Conservation (phyloP, 2,113 vertebrate species). For the Alosa alosa region DNA sequence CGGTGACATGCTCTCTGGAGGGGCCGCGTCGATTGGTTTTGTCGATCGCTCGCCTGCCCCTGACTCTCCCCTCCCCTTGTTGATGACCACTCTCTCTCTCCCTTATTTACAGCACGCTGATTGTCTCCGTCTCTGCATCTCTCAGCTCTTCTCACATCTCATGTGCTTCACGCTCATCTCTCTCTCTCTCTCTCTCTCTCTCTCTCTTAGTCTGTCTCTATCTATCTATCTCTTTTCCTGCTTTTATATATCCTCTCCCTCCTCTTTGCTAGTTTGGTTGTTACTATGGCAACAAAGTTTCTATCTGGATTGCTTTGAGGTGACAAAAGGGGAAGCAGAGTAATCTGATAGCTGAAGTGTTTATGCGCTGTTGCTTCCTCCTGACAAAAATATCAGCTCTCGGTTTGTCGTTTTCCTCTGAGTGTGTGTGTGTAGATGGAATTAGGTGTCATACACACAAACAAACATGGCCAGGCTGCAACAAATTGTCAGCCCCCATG, state of each 20-base stretch:
- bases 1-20: too few species aligned
- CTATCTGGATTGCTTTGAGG: not conserved
- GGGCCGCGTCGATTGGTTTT: constrained; percentile 1
- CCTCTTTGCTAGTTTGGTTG: constrained; percentile 33
- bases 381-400: not conserved
- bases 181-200: not conserved
- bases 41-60: not conserved
- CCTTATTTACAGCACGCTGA: not conserved
- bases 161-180: not conserved
- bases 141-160: not conserved
- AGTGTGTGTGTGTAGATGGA: not conserved
- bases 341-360: not conserved
- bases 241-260: not conserved
- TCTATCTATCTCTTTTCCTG: not conserved
- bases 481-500: not conserved
- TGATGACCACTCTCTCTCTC: not conserved
- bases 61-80: not conserved
- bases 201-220: not conserved
- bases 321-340: not conserved
- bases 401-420: not conserved
- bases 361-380: not conserved
- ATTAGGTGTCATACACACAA: not conserved
- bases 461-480: not conserved
- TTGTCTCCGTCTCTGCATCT: not conserved
- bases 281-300: constrained; percentile 55